Base-by-base conservation (phyloP, 2,113 vertebrate species). In the Petrocephalus zakoni region DNA sequence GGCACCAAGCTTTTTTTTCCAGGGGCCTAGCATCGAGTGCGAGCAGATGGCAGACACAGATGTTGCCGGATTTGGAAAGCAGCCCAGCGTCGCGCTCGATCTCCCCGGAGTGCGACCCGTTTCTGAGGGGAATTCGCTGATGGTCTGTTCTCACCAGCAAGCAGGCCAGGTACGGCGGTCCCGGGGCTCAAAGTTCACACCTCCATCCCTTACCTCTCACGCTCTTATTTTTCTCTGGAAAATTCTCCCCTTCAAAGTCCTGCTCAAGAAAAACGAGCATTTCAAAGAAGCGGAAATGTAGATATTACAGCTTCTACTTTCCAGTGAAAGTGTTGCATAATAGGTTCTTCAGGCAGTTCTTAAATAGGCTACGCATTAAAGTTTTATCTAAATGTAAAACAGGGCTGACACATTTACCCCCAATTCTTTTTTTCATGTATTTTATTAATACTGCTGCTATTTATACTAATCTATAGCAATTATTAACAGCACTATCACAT, bases 41-140 rank as follows among this genome's bases (percentile, higher is more conserved):
- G 92, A 93, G 92, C 95, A 96, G 95, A 96, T 96, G 95, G 95
- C 91, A 87, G 88, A 89, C 91, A 92, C 95, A 96, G 95, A 93
- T 96, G 95, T 96, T 95, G 91, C 86, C 90, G 93, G 93, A 94
- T 95, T 86, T 94, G 92, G 90, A 90, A 87, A 94, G 91, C 91
- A 90, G 91, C 90, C 91, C 93, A 91, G 91, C 93, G 53, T 92
- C 93, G 91, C 91, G 93, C 92, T 92, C 37, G 52, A 78, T 89
- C 92, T 95, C 95, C 94, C 94, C 90, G 90, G 94, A 93, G 94
- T 84, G 72, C 22, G 87, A 91, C 91, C 90, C 55, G 87, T 92
- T 91, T 91, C 95, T 88, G 91, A 89, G 89, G 94, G 94, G 95
- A 94, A 93, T 94, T 94, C 93, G 93, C 92, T 90, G 87, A 81